Evolutionary conservation across 2,113 vertebrate genomes (phyloP).

Genomic region (Tachysurus vachellii): DNA sequence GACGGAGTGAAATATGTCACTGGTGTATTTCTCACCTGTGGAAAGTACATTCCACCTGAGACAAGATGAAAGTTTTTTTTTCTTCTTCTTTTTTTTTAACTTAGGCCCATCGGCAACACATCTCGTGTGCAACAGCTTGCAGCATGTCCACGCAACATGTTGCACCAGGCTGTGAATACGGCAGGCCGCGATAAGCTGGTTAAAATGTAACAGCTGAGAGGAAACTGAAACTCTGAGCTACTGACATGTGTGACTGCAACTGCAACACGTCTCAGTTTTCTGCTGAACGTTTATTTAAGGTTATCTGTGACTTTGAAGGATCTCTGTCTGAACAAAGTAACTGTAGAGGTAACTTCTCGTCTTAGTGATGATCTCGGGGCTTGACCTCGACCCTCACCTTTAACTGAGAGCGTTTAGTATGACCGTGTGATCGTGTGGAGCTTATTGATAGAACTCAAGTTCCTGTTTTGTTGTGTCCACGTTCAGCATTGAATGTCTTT

Average conservation of each 20-base stretch:
- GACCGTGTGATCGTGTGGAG: neutral
- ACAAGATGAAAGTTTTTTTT: neutral
- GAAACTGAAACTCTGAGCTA: slow-evolving; percentile 25
- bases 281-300: slow-evolving; percentile 35
- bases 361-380: neutral
- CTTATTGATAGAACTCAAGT: too few relatives aligned
- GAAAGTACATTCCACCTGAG: slow-evolving; percentile 1
- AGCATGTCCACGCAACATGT: neutral
- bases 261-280: neutral
- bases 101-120: neutral
- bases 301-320: slow-evolving; percentile 27
- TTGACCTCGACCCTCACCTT: slow-evolving; percentile 5
- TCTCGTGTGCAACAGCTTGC: neutral
- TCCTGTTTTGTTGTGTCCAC: too few relatives aligned
- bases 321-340: slow-evolving; percentile 6
- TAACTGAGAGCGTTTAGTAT: slow-evolving; percentile 21
- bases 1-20: neutral
- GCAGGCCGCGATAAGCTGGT: slow-evolving; percentile 10
- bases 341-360: neutral
- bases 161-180: neutral
- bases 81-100: neutral
- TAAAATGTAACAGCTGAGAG: slow-evolving; percentile 41
- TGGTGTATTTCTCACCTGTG: neutral
- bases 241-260: slow-evolving; percentile 2
- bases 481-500: too few relatives aligned